Percentiles rank a stretch among this genome's conserved stretches.
phyloP scores from a whole-genome alignment of 2,888 invertebrate species.

The Marasmarcha lunaedactyla region DNA sequence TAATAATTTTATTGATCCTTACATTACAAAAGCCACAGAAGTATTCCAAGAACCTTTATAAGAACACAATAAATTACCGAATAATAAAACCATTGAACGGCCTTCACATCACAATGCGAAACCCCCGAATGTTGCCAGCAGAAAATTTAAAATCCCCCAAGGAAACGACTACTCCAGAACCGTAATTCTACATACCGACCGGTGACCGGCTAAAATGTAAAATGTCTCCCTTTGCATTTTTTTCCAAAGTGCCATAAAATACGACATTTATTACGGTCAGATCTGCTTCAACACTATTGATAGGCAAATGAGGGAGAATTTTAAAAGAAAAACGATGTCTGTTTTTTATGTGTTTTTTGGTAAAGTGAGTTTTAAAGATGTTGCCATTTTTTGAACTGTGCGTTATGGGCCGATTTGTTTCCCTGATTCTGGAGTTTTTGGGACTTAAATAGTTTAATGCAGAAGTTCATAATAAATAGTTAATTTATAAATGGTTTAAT shows the following conservation, averaged over 20 bases:
- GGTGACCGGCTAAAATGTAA: slow-evolving; percentile 64
- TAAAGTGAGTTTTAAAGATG: slow-evolving; percentile 56
- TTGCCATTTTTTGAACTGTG: slow-evolving; percentile 40
- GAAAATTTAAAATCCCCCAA: slow-evolving; percentile 46
- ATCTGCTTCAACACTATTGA: slow-evolving; percentile 70
- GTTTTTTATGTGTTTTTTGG: slow-evolving; percentile 66
- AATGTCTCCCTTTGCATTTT: slow-evolving; percentile 70
- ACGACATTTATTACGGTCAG: slow-evolving; percentile 71
- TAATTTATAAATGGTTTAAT: no score
- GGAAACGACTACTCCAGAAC: slow-evolving; percentile 56
- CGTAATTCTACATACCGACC: slow-evolving; percentile 60
- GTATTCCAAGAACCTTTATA: no score
- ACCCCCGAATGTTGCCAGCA: slow-evolving; percentile 5
- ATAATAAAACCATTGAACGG: no score
- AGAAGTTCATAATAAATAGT: no score
- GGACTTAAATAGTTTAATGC: no score
- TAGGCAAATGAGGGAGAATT: slow-evolving; percentile 71
- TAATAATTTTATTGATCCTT: no score
- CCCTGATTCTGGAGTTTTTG: slow-evolving; percentile 27
- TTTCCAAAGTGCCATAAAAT: slow-evolving; percentile 66
- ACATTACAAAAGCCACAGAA: no score
- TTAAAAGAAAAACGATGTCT: slow-evolving; percentile 71
- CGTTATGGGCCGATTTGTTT: slow-evolving; percentile 25
- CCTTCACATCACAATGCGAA: not conserved
- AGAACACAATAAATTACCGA: no score